Evolutionary conservation across 2,113 vertebrate species (phyloP), one percentile per base, ranked within the genome.

Genomic region (Aepyceros melampus): DNA sequence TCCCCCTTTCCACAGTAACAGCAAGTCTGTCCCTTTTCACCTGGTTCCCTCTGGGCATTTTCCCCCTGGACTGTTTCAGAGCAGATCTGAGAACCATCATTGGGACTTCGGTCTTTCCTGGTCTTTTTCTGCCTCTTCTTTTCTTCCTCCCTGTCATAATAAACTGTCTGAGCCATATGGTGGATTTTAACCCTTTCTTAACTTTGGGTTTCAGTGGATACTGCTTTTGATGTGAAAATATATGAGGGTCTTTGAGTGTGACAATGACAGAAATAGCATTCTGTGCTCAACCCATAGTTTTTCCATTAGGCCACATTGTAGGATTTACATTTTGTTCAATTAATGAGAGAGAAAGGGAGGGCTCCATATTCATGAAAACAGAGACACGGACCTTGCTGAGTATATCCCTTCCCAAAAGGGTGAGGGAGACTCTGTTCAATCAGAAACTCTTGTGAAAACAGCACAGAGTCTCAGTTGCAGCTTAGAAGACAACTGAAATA

Each of bases 31-130:
- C 36, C 67, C 21, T 74, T 74, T 74, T 74, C 21, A 25, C 21
- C n/a, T 40, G 67, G 10, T n/a, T 74, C 67, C 67, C 67, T 74
- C 21, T 25, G 67, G 67, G 21, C 67, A 40, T 12, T 74, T 74
- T 25, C 0, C 0, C 11, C 21, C 67, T 10, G 0, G 10, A 71
- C 67, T 74, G 67, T 74, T 40, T 13, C 67, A 74, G 5, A 74
- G 67, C 67, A 40, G 10, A 25, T 40, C 67, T 74, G 67, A 74
- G 5, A 74, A 40, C 5, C 67, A 40, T 74, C 36, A 40, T 21
- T 40, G 67, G 67, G 36, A 74, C 67, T 40, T 74, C 5, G 1
- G 36, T 40, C 21, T 74, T 74, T 74, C 36, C 67, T 40, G 67
- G 67, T 74, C 67, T 74, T 40, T 74, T 40, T 13, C 19, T 74